Evolutionary conservation across 2,797 vertebrate species (phyloP).

Genomic region (Thalassophryne amazonica): DNA sequence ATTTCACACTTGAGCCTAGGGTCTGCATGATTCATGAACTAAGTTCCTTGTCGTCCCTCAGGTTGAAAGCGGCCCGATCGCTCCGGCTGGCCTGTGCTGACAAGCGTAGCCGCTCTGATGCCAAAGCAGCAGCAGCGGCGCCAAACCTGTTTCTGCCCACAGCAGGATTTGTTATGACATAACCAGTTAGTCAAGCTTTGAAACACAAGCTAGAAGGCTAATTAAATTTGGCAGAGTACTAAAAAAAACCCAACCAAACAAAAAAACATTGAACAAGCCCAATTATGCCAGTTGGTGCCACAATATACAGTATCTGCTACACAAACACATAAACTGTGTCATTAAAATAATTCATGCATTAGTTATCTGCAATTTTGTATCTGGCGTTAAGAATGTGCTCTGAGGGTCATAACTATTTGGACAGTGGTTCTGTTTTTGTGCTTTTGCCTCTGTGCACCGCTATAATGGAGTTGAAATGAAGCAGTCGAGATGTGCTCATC

Average conservation of each 20-base stretch:
- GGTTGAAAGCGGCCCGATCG: slow-evolving; percentile 43
- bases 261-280: too few species aligned
- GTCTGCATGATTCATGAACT: slow-evolving; percentile 57
- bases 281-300: slow-evolving; percentile 37
- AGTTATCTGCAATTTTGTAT: too few species aligned
- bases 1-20: slow-evolving; percentile 39
- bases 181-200: slow-evolving; percentile 64
- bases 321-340: neutral
- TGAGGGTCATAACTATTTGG: too few species aligned
- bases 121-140: slow-evolving; percentile 37
- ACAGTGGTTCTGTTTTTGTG: too few species aligned
- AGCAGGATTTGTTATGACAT: slow-evolving; percentile 55
- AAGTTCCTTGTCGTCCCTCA: slow-evolving; percentile 44
- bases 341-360: neutral
- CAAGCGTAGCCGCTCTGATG: slow-evolving; percentile 40
- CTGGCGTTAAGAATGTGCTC: too few species aligned
- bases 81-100: slow-evolving; percentile 42
- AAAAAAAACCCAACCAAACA: too few species aligned
- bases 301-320: slow-evolving; percentile 8
- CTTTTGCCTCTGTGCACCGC: too few species aligned
- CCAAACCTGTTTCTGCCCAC: slow-evolving; percentile 36
- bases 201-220: slow-evolving; percentile 48
- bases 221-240: slow-evolving; percentile 51
- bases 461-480: too few species aligned
- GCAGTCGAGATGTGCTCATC: too few species aligned